Evolutionary conservation across 2,888 invertebrate species (phyloP).

Genomic region (Apamea anceps): DNA sequence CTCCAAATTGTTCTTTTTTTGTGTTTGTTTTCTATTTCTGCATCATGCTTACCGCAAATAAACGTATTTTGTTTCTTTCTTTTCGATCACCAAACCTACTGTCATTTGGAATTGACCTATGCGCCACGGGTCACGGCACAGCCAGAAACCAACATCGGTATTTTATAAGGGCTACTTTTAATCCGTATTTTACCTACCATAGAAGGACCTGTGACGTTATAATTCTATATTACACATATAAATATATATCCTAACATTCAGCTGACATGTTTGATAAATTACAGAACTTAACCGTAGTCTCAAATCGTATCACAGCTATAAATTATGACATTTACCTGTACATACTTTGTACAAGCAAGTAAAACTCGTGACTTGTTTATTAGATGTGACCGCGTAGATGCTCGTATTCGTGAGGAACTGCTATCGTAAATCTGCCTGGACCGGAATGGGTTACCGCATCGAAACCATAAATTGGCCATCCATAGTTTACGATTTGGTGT

Average conservation of each 20-base stretch:
- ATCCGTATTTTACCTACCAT: constrained; percentile 22
- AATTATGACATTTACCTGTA: constrained; percentile 56
- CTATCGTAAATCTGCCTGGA: constrained; percentile 86
- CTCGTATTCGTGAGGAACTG: constrained; percentile 83
- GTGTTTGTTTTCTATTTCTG: no score
- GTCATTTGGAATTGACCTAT: background rate
- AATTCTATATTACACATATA: background rate
- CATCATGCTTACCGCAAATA: no score
- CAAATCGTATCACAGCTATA: constrained; percentile 45
- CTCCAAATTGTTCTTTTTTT: no score
- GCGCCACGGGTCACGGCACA: background rate
- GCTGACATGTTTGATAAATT: constrained; percentile 40
- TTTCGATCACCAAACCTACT: no score
- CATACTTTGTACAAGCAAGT: constrained; percentile 64
- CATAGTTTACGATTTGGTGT: constrained; percentile 86
- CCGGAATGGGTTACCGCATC: constrained; percentile 85
- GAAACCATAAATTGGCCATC: constrained; percentile 87
- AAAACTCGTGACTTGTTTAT: constrained; percentile 79
- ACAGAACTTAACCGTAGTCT: constrained; percentile 28
- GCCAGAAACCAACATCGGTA: background rate
- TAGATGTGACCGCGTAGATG: constrained; percentile 79
- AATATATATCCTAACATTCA: constrained; percentile 18
- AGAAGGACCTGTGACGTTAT: background rate
- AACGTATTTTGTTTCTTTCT: no score
- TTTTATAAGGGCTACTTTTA: background rate